Evolutionary conservation across 2,888 invertebrate genomes (phyloP).

Genomic region (Andrena hattorfiana): DNA sequence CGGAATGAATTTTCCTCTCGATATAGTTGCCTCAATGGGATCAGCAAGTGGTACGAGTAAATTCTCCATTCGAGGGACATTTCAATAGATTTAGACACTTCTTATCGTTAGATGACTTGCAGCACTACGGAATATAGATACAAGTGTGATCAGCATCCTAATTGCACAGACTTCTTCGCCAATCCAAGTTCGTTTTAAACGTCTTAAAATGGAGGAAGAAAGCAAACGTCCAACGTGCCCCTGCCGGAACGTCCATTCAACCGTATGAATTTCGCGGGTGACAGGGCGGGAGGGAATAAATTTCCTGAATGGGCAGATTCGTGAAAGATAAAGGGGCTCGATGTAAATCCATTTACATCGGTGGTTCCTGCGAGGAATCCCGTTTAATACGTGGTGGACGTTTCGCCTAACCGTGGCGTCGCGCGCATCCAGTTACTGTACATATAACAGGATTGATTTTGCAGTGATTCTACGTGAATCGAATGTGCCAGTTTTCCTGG

Average conservation of each 20-base stretch:
- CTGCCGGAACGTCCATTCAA: neutral
- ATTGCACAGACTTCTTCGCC: too few species aligned
- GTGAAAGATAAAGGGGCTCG: conserved; percentile 19
- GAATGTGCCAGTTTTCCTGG: conserved; percentile 62
- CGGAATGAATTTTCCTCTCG: neutral
- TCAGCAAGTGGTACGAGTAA: neutral
- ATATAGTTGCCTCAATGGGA: neutral
- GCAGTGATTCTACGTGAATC: conserved; percentile 70
- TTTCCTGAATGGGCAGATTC: neutral
- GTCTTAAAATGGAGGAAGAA: too few species aligned
- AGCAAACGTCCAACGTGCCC: neutral
- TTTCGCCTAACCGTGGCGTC: conserved; percentile 40
- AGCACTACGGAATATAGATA: too few species aligned
- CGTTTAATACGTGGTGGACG: conserved; percentile 44
- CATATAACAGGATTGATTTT: conserved; percentile 72
- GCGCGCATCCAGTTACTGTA: conserved; percentile 42
- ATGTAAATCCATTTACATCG: conserved; percentile 56
- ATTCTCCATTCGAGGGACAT: neutral
- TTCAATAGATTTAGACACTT: neutral
- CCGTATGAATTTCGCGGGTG: neutral
- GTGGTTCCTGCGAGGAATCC: conserved; percentile 29
- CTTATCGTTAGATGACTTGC: neutral
- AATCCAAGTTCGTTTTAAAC: too few species aligned
- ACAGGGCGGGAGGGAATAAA: conserved; percentile 12
- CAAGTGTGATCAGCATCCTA: too few species aligned